phyloP scores from a whole-genome alignment of 2,888 invertebrate genomes.

The Aproaerema taeniolella region DNA sequence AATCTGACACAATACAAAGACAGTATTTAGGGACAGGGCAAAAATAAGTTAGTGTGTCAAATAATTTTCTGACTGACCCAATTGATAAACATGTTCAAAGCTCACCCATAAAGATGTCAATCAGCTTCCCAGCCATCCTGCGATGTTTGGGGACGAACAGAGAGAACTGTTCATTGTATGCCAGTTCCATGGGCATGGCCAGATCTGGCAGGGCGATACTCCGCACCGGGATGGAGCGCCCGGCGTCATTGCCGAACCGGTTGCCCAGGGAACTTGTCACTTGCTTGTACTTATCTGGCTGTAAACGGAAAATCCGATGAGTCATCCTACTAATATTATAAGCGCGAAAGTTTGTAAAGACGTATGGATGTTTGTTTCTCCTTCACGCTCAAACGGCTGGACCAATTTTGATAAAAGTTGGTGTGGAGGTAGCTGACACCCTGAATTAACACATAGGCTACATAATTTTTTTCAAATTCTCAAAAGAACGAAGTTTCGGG shows the following conservation, averaged over 20 bases:
- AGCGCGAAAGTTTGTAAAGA: too few relatives aligned
- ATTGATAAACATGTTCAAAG: too few relatives aligned
- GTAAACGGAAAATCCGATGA: not conserved
- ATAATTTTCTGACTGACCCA: too few relatives aligned
- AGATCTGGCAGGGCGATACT: slow-evolving; percentile 82
- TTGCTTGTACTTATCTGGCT: slow-evolving; percentile 62
- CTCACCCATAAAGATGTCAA: slow-evolving; percentile 82
- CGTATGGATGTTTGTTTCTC: too few relatives aligned
- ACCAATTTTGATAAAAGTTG: not conserved
- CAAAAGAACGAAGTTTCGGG: too few relatives aligned
- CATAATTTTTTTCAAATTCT: too few relatives aligned
- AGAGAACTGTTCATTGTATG: slow-evolving; percentile 82
- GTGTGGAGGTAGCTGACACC: not conserved
- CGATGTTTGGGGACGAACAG: slow-evolving; percentile 84
- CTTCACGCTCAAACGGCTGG: too few relatives aligned
- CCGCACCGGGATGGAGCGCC: slow-evolving; percentile 70
- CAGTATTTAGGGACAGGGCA: too few relatives aligned
- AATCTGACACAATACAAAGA: too few relatives aligned
- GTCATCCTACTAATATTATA: too few relatives aligned
- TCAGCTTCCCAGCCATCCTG: slow-evolving; percentile 80
- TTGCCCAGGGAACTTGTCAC: slow-evolving; percentile 55
- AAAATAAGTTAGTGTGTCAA: too few relatives aligned
- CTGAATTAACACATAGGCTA: too few relatives aligned
- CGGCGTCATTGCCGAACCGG: slow-evolving; percentile 76
- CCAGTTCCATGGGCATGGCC: slow-evolving; percentile 77